Evolutionary conservation across 2,888 invertebrate species (phyloP), one percentile per base, ranked within the genome.

Genomic region (Synergus japonicus): DNA sequence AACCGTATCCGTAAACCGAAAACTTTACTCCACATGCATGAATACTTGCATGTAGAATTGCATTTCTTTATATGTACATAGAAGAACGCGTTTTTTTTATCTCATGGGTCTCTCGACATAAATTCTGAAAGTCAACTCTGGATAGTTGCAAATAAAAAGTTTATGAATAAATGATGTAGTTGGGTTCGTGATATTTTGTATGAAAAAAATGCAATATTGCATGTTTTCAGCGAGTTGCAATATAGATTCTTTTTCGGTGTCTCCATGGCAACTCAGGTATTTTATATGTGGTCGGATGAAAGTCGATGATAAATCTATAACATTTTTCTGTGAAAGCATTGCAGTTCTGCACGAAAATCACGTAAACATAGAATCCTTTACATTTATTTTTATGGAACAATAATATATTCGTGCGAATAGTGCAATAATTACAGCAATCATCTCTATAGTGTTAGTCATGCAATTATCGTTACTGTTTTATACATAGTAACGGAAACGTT

Each of bases 401-500:
- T 9, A 65, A 41, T 1, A 41, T 65, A 15, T 37, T 65, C 37
- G 37, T 15, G 37, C 3, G 65, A 8, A 65, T 46, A 8, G 65
- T 65, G n/a, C 41, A 37, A 37, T 37, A 41, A 41, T 65, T 66
- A 18, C 4, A 10, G 4, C 15, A 44, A 10, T 10, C n/a, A 15
- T 66, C 44, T 66, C 7, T 43, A 44, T 66, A 66, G 18, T 43
- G 66, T 41, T 44, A 66, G 41, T 66, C 44, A 41, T 13, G 41
- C 58, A 54, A 58, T 67, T 37, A 54, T 58, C 22, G 41, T 29
- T 22, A 12, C 22, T 54, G 15, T 49, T 4, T 54, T 37, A 4
- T 29, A 46, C 44, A 15, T 63, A 64, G 66, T 44, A 44, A 66
- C 66, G 66, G 43, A 44, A 66, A 66, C 43, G 43, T 66, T 44